These are phyloP conservation scores for Sialia sialis DNA, from an alignment of 2,113 vertebrate species.

Conservation along the genomic window DNA sequence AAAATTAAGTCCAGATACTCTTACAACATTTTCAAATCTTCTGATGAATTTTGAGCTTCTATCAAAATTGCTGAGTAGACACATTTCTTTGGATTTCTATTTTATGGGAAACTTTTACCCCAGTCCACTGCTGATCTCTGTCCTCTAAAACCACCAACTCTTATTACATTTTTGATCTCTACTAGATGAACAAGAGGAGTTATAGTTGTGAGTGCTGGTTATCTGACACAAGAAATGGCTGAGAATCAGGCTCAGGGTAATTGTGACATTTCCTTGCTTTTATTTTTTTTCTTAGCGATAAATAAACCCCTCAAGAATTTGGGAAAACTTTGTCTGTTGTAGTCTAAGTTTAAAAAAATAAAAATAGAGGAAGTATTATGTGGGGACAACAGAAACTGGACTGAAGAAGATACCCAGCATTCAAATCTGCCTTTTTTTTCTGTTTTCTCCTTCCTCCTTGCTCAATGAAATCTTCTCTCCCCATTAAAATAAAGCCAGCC, in stretches of 20 bases:
- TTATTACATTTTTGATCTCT: neutral
- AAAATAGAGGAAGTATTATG: neutral
- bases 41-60: neutral
- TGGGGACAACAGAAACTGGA: neutral
- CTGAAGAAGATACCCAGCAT: neutral
- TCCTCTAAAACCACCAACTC: neutral
- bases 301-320: slow-evolving; percentile 16
- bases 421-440: neutral
- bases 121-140: neutral
- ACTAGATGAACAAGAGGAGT: neutral
- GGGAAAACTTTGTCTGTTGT: neutral
- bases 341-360: neutral
- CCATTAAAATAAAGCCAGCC: neutral
- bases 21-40: neutral
- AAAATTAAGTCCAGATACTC: neutral
- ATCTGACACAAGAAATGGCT: neutral
- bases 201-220: neutral
- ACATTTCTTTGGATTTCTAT: neutral
- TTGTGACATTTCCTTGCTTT: neutral
- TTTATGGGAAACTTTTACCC: neutral
- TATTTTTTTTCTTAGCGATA: slow-evolving; percentile 36
- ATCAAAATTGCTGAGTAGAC: neutral
- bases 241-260: neutral
- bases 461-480: neutral
- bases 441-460: neutral